These are phyloP conservation scores for Corythaeola cristata DNA, from an alignment of 2,113 vertebrate species.

Conservation along the genomic window DNA sequence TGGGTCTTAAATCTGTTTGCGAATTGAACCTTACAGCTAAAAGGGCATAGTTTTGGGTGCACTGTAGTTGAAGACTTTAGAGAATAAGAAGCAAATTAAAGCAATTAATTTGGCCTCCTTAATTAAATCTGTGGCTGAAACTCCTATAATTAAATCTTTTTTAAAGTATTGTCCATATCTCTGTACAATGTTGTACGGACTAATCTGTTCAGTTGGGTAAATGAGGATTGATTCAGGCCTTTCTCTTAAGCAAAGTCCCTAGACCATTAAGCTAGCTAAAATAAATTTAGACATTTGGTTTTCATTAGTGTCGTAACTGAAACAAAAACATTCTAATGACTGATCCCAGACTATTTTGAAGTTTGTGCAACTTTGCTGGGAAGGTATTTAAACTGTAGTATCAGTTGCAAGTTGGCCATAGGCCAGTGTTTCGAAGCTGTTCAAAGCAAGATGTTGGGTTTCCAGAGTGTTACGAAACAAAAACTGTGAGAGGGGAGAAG, in stretches of 20 bases:
- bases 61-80: not conserved
- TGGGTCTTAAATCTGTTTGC: not conserved
- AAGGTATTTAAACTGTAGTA: constrained; percentile 75
- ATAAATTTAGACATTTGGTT: constrained; percentile 77
- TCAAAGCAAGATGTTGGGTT: constrained; percentile 59
- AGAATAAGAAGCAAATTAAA: constrained; percentile 15
- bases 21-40: not conserved
- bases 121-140: constrained; percentile 58
- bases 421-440: constrained; percentile 68
- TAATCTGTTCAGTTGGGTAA: constrained; percentile 58
- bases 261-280: constrained; percentile 66
- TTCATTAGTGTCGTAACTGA: constrained; percentile 76
- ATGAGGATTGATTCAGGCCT: constrained; percentile 49
- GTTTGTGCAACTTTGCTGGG: constrained; percentile 73
- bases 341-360: constrained; percentile 78
- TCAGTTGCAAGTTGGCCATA: constrained; percentile 73
- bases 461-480: constrained; percentile 25
- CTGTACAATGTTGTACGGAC: not conserved
- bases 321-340: constrained; percentile 80
- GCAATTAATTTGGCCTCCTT: constrained; percentile 49
- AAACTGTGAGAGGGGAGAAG: not conserved
- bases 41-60: not conserved
- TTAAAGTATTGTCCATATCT: constrained; percentile 28
- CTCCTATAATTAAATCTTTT: constrained; percentile 39
- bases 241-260: constrained; percentile 66